Evolutionary conservation across 2,797 vertebrate species (phyloP), one percentile per base, ranked within the genome.

Genomic region (Staurois parvus): DNA sequence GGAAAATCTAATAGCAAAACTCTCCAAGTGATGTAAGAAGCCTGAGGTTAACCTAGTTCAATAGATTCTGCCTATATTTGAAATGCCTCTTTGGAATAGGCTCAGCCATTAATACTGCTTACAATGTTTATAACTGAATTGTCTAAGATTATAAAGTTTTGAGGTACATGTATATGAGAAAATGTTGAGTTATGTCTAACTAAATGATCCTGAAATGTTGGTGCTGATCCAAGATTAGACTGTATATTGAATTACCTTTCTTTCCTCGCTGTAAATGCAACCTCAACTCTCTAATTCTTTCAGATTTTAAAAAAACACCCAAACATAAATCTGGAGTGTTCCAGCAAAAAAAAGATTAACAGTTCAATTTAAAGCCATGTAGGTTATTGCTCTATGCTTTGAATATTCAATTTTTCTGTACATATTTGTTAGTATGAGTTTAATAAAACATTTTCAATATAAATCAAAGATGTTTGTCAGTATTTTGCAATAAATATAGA

Each of bases 391-490:
- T 30, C 21, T 40, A 75, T n/a, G 59, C 26, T 67, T 32, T 26
- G 52, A 28, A 67, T 52, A 56, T 75, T 74, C 66, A 67, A 48
- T 69, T 34, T 77, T 52, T 75, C 21, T 28, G 9, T 69, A 76
- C 34, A 13, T 26, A 72, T 62, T 28, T 81, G 59, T 80, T 70
- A 72, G 59, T 45, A 42, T 42, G 28, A 15, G 48, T 24, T 72
- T 45, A 19, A 37, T 56, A 69, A 30, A 83, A 45, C 15, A 29
- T 56, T 64, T 28, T 4, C 66, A 48, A 12, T 24, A 34, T 34
- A 76, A 56, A 69, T 34, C 64, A 52, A 56, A 17, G 67, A 34
- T 48, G 15, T 67, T 66, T 67, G 19, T 29, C 3, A 45, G 15
- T 28, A 56, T 15, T 48, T 76, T n/a, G 12, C 45, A 76, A 76